These are phyloP conservation scores for Eucera pruinosa DNA, from an alignment of 2,888 invertebrate species.

Conservation along the genomic window DNA sequence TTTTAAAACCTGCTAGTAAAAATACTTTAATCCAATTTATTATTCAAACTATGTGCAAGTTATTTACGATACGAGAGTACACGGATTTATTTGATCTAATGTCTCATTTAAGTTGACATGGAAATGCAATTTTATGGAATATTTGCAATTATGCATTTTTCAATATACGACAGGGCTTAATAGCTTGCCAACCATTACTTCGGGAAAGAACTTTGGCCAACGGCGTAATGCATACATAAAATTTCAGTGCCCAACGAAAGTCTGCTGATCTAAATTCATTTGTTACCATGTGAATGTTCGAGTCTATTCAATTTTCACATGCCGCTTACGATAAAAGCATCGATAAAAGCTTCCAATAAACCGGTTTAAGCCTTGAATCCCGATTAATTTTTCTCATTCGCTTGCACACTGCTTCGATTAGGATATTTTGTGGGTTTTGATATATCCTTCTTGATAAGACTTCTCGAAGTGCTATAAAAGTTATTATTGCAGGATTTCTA, in stretches of 20 bases:
- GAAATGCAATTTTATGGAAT: not conserved
- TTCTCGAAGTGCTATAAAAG: not conserved
- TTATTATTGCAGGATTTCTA: too few relatives aligned
- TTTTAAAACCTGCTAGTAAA: too few relatives aligned
- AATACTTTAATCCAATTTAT: too few relatives aligned
- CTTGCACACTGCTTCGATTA: conserved; percentile 32
- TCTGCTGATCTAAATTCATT: conserved; percentile 42
- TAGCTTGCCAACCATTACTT: not conserved
- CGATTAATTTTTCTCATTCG: conserved; percentile 53
- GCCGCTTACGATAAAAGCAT: conserved; percentile 60
- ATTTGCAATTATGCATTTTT: not conserved
- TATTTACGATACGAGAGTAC: too few relatives aligned
- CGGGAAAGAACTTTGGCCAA: not conserved
- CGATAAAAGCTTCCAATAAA: conserved; percentile 62
- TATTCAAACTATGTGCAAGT: too few relatives aligned
- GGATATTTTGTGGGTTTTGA: not conserved
- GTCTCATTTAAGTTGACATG: too few relatives aligned
- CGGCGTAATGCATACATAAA: not conserved
- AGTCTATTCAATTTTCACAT: conserved; percentile 59
- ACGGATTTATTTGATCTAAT: too few relatives aligned
- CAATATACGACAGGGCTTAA: not conserved
- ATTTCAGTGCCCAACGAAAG: conserved; percentile 7
- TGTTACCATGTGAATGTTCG: conserved; percentile 49
- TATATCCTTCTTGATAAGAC: conserved; percentile 2
- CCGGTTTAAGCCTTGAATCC: conserved; percentile 50